Base-by-base conservation (phyloP, 2,113 vertebrate genomes). In the Perca schrenkii region DNA sequence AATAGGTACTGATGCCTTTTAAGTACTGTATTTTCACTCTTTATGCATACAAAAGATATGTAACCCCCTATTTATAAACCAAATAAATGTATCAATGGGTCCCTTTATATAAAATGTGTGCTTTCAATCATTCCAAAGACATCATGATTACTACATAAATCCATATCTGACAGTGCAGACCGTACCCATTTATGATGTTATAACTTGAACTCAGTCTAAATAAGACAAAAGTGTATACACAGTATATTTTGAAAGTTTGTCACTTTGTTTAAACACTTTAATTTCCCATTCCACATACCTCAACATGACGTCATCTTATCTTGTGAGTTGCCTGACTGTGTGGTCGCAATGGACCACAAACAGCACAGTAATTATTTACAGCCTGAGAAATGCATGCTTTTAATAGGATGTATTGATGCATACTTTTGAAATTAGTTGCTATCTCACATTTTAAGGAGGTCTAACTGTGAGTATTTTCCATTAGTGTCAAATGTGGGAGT, bases 291-390 rank as follows among this genome's bases (percentile, higher is more conserved):
- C 8, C 3, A 74, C 68, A 70, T 68, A 65, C 74, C 54, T 76
- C 82, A 12, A 34, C 65, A 16, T 66, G 60, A 72, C 46, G 69
- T 67, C 54, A 78, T 80, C 67, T 66, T 46, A 34, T 66, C 58
- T 57, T 21, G 43, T 57, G 82, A 65, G 28, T 1, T 54, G 72
- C n/a, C 28, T 61, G 25, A 15, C 49, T 49, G 71, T 76, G 65
- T 72, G 49, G 60, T 69, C 34, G 3, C 46, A 50, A 47, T 25
- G 63, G 63, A 72, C 17, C 46, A 17, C 34, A 74, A 31, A 7
- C 13, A 69, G 56, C 53, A 54, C 25, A 8, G n/a, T 50, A 14
- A 28, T 17, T 60, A 25, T 67, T 36, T 70, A 40, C 3, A 31
- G 7, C 28, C 31, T 34, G 31, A 61, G 28, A 61, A 34, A 61